Percentiles rank a stretch among this genome's conserved stretches.
Conservation (phyloP, 2,113 vertebrate species). For the Eidolon helvum region DNA sequence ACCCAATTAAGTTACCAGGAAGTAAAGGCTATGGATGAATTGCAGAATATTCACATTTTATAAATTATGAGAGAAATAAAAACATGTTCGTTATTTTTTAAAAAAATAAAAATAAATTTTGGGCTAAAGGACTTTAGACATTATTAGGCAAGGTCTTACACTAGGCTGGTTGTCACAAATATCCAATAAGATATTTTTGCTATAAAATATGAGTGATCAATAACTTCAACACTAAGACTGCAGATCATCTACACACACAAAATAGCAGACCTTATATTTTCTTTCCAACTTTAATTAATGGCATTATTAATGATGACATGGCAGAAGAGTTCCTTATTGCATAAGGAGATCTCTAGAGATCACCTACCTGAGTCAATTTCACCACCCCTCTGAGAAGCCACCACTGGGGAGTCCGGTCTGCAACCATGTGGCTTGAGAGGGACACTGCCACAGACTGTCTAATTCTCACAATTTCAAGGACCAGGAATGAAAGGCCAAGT, state of each 20-base stretch:
- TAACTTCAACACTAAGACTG: not conserved
- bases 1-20: conserved; percentile 87
- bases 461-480: not conserved
- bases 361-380: no score
- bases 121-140: not conserved
- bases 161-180: not conserved
- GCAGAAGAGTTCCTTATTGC: not conserved
- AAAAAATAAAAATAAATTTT: not conserved
- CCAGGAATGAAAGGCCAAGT: not conserved
- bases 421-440: not conserved
- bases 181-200: not conserved
- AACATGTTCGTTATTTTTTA: not conserved
- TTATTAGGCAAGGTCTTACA: not conserved
- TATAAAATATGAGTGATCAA: not conserved
- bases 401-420: not conserved
- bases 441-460: not conserved
- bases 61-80: not conserved
- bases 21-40: conserved; percentile 77
- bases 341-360: not conserved
- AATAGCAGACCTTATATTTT: not conserved
- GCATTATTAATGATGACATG: not conserved
- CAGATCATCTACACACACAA: not conserved
- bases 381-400: not conserved
- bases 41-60: not conserved
- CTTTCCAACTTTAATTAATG: not conserved